Base-by-base conservation (phyloP, 1,140 invertebrate genomes). In the Ceratina japonica region DNA sequence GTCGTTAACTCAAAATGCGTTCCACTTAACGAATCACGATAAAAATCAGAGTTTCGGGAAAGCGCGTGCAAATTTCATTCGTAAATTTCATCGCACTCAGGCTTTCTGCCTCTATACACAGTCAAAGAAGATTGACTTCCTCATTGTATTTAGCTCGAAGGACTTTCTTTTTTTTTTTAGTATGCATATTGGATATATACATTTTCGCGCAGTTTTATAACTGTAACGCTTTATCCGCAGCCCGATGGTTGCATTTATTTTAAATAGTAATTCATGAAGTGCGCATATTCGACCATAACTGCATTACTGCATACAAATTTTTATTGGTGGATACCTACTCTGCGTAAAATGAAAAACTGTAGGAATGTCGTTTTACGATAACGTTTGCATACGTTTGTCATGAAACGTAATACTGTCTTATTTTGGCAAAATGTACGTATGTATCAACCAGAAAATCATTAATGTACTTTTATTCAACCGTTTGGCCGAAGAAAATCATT, bases 101-200 rank as follows among this genome's bases (percentile, higher is more conserved):
- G 37, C 31, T 59, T 61, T 70, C 44, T 31, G 18, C 24, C 22
- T 49, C n/a, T 18, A 5, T 63, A 27, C 37, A 56, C 75, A 62
- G 58, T 12, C 58, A 20, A 52, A 78, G 54, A 69, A 12, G 64
- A 62, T 22, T 31, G 44, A 59, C 58, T 7, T 58, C 3, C 7
- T 56, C 31, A 18, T 18, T 56, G 1, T 12, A 13, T 20, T 22
- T 22, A 13, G 8, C 16, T 12, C 18, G 18, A 56, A 54, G 12
- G 22, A 13, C 27, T 44, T 15, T n/a, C 20, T 24, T 61, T 62
- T 18, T 61, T 18, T 13, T 70, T 52, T 59, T 49, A 15, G 1
- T 13, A 56, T 63, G 31, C 51, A 51, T 72, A 69, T 51, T 61
- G 20, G 12, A 22, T 72, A 27, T 63, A 52, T 66, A 75, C 51